These are phyloP conservation scores for Myathropa florea DNA, from an alignment of 2,888 invertebrate species.

Conservation along the genomic window DNA sequence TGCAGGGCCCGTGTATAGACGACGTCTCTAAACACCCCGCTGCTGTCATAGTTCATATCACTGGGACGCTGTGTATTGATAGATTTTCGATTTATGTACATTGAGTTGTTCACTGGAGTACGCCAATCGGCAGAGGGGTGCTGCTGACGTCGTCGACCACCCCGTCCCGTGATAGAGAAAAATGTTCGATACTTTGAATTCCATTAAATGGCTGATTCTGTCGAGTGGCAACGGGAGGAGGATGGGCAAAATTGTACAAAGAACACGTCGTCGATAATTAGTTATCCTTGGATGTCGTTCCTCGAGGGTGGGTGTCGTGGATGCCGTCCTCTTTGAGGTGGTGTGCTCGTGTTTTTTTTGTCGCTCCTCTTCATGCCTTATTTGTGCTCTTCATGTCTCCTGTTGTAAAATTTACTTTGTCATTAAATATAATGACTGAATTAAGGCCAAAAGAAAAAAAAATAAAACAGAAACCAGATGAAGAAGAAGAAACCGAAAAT, in stretches of 20 bases:
- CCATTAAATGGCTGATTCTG: slow-evolving; percentile 61
- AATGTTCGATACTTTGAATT: slow-evolving; percentile 63
- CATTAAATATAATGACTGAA: slow-evolving; percentile 69
- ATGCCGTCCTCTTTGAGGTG: slow-evolving; percentile 4
- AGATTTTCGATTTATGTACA: slow-evolving; percentile 65
- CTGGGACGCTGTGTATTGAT: slow-evolving; percentile 51
- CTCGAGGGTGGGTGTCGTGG: not conserved
- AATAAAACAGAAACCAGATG: no score
- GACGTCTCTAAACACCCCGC: slow-evolving; percentile 50
- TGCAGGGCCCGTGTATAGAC: slow-evolving; percentile 26
- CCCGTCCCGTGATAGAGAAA: slow-evolving; percentile 14
- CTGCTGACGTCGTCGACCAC: not conserved
- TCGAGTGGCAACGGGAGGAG: slow-evolving; percentile 31
- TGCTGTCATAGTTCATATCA: slow-evolving; percentile 67
- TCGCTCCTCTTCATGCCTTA: slow-evolving; percentile 60
- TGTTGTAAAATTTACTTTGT: slow-evolving; percentile 66
- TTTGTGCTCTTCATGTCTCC: slow-evolving; percentile 58
- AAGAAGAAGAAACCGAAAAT: not conserved
- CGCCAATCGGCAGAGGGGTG: slow-evolving; percentile 43
- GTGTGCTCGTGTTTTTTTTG: slow-evolving; percentile 32
- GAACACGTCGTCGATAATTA: slow-evolving; percentile 70
- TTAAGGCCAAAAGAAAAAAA: slow-evolving; percentile 41
- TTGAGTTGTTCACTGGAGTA: slow-evolving; percentile 35
- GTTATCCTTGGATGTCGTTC: slow-evolving; percentile 62
- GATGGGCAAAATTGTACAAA: slow-evolving; percentile 45